A percentile compares a stretch with the other conserved stretches of the same genome.
These are phyloP conservation scores for Desoria tigrina DNA, from an alignment of 2,888 invertebrate species.

Conservation along the genomic window DNA sequence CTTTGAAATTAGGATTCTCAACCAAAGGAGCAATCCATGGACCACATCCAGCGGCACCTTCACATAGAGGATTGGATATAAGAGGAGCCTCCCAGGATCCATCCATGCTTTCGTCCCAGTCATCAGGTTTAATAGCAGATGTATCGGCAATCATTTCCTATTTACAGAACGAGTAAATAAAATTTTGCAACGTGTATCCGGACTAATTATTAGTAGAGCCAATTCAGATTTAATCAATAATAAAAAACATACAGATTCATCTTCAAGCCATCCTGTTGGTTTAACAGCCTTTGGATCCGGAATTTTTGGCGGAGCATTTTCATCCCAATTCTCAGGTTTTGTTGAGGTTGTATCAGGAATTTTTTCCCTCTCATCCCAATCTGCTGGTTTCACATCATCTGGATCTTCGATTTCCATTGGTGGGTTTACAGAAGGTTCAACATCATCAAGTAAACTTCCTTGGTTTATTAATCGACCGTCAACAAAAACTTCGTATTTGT, in stretches of 20 bases:
- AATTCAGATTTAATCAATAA: neutral
- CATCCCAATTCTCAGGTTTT: conserved; percentile 97
- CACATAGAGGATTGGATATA: conserved; percentile 85
- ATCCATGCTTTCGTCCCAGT: conserved; percentile 98
- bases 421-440: conserved; percentile 92
- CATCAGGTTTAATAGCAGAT: conserved; percentile 79
- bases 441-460: conserved; percentile 84
- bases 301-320: conserved; percentile 86
- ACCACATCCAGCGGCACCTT: conserved; percentile 83
- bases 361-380: conserved; percentile 96
- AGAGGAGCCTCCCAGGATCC: conserved; percentile 97
- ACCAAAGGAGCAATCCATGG: conserved; percentile 81
- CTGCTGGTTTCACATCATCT: conserved; percentile 73
- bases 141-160: conserved; percentile 69
- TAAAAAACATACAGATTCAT: conserved; percentile 69
- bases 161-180: too few species aligned
- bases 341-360: conserved; percentile 83
- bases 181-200: neutral
- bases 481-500: conserved; percentile 47
- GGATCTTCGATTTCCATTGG: conserved; percentile 92
- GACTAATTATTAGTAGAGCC: neutral
- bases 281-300: conserved; percentile 78
- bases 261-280: conserved; percentile 90
- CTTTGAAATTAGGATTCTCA: conserved; percentile 88
- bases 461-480: conserved; percentile 65